phyloP scores from a whole-genome alignment of 2,888 invertebrate species.

The Cosmorhoe ocellata region DNA sequence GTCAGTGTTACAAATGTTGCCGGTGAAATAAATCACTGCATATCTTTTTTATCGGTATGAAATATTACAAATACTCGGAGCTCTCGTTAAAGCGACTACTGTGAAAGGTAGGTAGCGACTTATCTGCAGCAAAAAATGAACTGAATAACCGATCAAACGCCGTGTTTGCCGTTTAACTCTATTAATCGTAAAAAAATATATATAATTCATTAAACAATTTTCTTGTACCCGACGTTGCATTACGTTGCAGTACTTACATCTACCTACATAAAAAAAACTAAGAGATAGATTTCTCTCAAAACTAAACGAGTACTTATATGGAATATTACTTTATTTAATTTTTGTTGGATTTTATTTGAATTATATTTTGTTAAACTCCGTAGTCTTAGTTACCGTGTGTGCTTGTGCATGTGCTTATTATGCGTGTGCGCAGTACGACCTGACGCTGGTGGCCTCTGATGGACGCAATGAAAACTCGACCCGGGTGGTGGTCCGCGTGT shows the following conservation, averaged over 20 bases:
- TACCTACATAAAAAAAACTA: no score
- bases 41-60: conserved; percentile 49
- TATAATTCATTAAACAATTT: no score
- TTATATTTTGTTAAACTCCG: neutral
- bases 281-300: no score
- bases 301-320: no score
- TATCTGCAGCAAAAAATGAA: conserved; percentile 50
- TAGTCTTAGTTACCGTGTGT: conserved; percentile 31
- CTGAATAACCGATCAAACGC: conserved; percentile 39
- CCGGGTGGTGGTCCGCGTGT: conserved; percentile 89
- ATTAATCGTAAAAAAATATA: neutral
- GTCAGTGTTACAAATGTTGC: conserved; percentile 42
- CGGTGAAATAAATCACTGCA: conserved; percentile 48
- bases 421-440: conserved; percentile 87
- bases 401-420: conserved; percentile 77
- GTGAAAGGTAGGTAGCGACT: conserved; percentile 48
- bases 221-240: no score
- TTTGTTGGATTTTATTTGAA: neutral
- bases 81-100: conserved; percentile 51
- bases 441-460: conserved; percentile 94
- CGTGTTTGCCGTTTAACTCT: conserved; percentile 11
- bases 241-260: neutral
- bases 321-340: no score
- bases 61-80: conserved; percentile 48
- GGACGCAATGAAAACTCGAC: conserved; percentile 95